Conservation (phyloP, 2,797 vertebrate genomes). For the Distichodus sexfasciatus region DNA sequence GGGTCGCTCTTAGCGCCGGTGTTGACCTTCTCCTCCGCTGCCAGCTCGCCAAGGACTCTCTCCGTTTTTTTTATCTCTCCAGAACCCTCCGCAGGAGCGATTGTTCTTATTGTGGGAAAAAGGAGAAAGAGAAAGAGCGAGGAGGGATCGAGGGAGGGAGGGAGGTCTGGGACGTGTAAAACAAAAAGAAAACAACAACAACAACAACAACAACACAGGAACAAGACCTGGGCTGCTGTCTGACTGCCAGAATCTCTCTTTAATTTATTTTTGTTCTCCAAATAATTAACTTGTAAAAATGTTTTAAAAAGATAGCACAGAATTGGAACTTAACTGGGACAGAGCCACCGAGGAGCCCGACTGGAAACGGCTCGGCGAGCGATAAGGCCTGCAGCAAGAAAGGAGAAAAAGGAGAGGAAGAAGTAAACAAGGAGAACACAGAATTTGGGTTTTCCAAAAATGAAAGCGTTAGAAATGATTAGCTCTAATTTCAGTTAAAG, state of each 20-base stretch:
- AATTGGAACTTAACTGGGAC: conserved; percentile 64
- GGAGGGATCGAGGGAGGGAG: conserved; percentile 21
- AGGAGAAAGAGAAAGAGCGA: conserved; percentile 39
- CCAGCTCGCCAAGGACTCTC: conserved; percentile 84
- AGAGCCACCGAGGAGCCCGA: conserved; percentile 54
- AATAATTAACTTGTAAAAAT: conserved; percentile 70
- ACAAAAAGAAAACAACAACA: conserved; percentile 42
- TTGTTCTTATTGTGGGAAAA: conserved; percentile 51
- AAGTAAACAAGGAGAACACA: conserved; percentile 19
- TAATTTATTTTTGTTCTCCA: conserved; percentile 61
- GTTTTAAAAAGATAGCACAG: conserved; percentile 67
- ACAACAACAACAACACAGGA: conserved; percentile 42
- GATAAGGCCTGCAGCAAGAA: conserved; percentile 47
- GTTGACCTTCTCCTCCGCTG: conserved; percentile 90
- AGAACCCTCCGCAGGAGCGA: conserved; percentile 77
- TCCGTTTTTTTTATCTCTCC: conserved; percentile 83
- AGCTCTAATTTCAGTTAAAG: conserved; percentile 11
- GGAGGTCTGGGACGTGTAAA: conserved; percentile 48
- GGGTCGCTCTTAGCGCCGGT: conserved; percentile 83
- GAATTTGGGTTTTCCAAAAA: conserved; percentile 34
- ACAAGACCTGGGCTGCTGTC: conserved; percentile 56
- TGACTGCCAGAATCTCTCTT: conserved; percentile 47
- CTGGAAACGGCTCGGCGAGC: conserved; percentile 44
- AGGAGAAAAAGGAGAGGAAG: background rate
- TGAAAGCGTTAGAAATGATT: conserved; percentile 20